phyloP scores from a whole-genome alignment of 2,888 invertebrate species.

The Camptogramma bilineatum region DNA sequence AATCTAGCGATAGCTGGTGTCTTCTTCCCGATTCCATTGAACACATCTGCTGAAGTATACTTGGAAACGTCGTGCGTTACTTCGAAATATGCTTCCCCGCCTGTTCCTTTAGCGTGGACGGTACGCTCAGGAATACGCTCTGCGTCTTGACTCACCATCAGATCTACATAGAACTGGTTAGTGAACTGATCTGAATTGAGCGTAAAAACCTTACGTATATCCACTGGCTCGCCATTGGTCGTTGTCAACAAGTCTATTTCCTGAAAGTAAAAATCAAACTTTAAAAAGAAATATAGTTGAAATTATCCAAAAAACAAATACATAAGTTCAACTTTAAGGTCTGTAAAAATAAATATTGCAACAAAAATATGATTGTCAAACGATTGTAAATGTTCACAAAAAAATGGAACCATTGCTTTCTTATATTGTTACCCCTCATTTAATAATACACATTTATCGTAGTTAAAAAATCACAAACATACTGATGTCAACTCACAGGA shows the following conservation, averaged over 20 bases:
- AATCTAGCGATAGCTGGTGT: conserved; percentile 91
- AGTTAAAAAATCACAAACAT: too few species aligned
- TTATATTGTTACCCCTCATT: too few species aligned
- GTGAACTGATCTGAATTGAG: conserved; percentile 87
- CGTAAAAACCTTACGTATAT: conserved; percentile 88
- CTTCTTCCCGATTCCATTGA: conserved; percentile 90
- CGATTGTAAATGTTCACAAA: too few species aligned
- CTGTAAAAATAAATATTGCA: too few species aligned
- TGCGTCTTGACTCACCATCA: conserved; percentile 82
- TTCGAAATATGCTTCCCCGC: conserved; percentile 93
- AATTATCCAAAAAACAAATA: background rate
- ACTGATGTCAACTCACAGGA: conserved; percentile 56
- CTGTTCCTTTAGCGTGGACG: conserved; percentile 96
- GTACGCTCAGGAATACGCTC: conserved; percentile 97
- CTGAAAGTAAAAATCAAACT: conserved; percentile 59
- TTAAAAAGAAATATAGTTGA: background rate
- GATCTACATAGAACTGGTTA: conserved; percentile 67
- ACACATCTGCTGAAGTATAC: conserved; percentile 90
- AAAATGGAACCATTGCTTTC: too few species aligned
- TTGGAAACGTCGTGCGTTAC: conserved; percentile 92
- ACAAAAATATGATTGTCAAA: too few species aligned
- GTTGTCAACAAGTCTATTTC: conserved; percentile 87
- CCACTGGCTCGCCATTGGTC: conserved; percentile 91
- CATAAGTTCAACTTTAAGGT: too few species aligned
- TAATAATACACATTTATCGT: too few species aligned